Percentiles rank a stretch among this genome's conserved stretches.
phyloP scores from a whole-genome alignment of 2,113 vertebrate genomes.

The Etia nguti region DNA sequence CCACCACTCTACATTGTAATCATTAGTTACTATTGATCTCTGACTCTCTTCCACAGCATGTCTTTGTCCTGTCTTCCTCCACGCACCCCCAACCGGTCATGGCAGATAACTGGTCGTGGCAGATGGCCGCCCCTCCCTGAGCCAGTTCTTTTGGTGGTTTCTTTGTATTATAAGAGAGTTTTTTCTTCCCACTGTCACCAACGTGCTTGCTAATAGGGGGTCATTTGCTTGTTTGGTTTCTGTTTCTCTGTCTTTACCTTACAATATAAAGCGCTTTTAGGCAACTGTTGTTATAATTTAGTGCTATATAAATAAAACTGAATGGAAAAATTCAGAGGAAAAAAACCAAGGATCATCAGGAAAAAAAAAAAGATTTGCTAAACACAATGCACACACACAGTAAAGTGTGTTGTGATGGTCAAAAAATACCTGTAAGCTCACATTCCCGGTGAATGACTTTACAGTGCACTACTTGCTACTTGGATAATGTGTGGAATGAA shows the following conservation, averaged over 20 bases:
- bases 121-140: neutral
- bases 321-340: neutral
- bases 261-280: rapidly evolving
- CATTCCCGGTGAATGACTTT: neutral
- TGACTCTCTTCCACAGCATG: neutral
- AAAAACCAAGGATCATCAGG: rapidly evolving
- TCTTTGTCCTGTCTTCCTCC: neutral
- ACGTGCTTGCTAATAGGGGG: neutral
- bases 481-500: neutral
- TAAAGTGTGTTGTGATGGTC: neutral
- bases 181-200: neutral
- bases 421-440: neutral
- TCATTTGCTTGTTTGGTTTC: neutral
- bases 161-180: neutral
- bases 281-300: rapidly evolving
- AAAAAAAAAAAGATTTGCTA: rapidly evolving
- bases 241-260: neutral
- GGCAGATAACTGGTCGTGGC: neutral
- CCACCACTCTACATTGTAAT: neutral
- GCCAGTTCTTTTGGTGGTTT: neutral
- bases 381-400: rapidly evolving
- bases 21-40: neutral
- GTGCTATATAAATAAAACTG: neutral
- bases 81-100: neutral
- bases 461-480: rapidly evolving